phyloP scores from a whole-genome alignment of 2,888 invertebrate genomes.

The Leptopilina drosophilae region DNA sequence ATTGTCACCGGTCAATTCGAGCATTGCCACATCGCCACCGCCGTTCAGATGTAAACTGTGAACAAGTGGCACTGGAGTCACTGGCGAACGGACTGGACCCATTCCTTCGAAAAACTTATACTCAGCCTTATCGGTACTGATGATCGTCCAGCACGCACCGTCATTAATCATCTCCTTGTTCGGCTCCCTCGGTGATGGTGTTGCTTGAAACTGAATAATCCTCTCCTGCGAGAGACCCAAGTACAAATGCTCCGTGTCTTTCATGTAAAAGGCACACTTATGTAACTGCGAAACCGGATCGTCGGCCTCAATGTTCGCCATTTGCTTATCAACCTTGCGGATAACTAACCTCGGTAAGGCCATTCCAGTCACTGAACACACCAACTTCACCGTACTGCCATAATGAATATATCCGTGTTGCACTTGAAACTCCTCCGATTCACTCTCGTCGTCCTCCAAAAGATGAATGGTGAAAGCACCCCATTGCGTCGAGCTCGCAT shows the following conservation, averaged over 20 bases:
- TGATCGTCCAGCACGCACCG: constrained; percentile 99
- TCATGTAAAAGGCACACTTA: constrained; percentile 99
- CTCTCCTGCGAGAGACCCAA: constrained; percentile 98
- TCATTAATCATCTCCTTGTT: constrained; percentile 99
- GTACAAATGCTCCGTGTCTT: constrained; percentile 99
- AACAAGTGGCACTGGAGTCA: constrained; percentile 98
- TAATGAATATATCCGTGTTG: constrained; percentile 99
- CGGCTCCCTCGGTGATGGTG: constrained; percentile 97
- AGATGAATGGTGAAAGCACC: constrained; percentile 99
- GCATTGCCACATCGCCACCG: constrained; percentile 98
- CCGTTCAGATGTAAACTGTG: constrained; percentile 97
- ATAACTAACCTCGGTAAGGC: constrained; percentile 97
- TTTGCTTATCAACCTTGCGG: constrained; percentile 98
- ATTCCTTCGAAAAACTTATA: constrained; percentile 99
- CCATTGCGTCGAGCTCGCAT: constrained; percentile 99
- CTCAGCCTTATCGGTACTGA: constrained; percentile 99
- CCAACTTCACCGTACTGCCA: constrained; percentile 98
- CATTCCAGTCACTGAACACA: constrained; percentile 99
- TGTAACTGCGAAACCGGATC: constrained; percentile 99
- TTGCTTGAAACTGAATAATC: constrained; percentile 99
- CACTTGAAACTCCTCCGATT: constrained; percentile 94
- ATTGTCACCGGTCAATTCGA: constrained; percentile 97
- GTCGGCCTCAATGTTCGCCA: constrained; percentile 97
- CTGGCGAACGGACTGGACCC: constrained; percentile 97
- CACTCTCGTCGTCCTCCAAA: constrained; percentile 97